These are phyloP conservation scores for Podarcis siculus DNA, from an alignment of 2,797 vertebrate species.

Conservation along the genomic window DNA sequence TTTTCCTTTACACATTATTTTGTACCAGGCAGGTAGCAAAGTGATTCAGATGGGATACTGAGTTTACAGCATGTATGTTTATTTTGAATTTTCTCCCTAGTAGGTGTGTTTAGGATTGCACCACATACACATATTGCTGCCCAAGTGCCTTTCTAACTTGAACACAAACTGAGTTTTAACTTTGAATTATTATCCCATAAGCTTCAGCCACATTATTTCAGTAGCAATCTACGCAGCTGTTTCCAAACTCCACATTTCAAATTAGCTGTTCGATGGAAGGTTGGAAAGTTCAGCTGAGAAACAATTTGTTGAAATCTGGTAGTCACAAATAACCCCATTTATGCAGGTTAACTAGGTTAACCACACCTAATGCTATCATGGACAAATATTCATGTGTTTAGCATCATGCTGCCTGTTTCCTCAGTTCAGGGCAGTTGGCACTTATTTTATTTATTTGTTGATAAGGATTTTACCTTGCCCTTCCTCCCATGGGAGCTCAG, in stretches of 20 bases:
- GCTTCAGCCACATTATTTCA: not conserved
- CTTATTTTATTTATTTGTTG: too few species aligned
- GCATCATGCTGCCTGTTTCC: not conserved
- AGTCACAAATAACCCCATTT: not conserved
- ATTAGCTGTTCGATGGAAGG: too few species aligned
- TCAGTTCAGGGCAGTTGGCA: too few species aligned
- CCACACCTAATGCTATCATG: not conserved
- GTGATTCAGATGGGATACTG: not conserved
- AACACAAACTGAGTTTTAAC: not conserved
- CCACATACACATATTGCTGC: not conserved
- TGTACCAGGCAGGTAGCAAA: not conserved
- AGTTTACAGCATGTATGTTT: not conserved
- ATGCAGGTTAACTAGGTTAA: not conserved
- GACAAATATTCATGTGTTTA: not conserved
- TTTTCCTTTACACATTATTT: not conserved
- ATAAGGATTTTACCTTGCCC: too few species aligned
- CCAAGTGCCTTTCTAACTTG: too few species aligned
- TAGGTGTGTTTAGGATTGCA: not conserved
- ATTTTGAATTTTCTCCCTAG: not conserved
- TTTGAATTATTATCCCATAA: not conserved
- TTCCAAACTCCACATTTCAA: too few species aligned
- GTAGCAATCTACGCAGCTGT: not conserved
- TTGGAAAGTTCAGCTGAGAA: too few species aligned
- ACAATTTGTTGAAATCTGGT: not conserved
- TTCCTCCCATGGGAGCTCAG: too few species aligned